These are phyloP conservation scores for Montipora foliosa DNA, from an alignment of 64 coral and sea anemone genomes.

Conservation along the genomic window DNA sequence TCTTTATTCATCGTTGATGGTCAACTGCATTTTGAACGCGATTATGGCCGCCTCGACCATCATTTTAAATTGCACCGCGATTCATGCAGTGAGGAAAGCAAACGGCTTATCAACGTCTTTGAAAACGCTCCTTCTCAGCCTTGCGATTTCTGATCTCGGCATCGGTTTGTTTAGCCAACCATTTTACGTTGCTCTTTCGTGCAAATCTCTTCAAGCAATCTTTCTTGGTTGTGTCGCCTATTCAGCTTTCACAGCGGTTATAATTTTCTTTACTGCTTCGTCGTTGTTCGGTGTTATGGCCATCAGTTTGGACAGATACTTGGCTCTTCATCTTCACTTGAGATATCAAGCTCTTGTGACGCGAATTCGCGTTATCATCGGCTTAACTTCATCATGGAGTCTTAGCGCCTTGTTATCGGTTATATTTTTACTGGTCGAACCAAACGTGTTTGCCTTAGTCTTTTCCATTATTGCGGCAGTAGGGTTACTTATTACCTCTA, in stretches of 20 bases:
- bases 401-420: background rate
- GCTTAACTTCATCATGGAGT: background rate
- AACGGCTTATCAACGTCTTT: background rate
- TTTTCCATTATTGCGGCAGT: background rate
- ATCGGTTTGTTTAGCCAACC: constrained; percentile 24
- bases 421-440: constrained; percentile 12
- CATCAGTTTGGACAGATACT: background rate
- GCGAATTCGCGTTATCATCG: background rate
- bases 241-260: background rate
- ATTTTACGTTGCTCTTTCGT: background rate
- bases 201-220: background rate
- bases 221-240: background rate
- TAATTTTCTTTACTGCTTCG: constrained; percentile 24
- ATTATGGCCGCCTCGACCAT: background rate
- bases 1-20: background rate
- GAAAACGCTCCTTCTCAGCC: background rate
- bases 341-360: constrained; percentile 26
- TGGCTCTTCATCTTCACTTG: constrained; percentile 22
- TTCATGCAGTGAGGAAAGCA: constrained; percentile 9
- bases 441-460: background rate
- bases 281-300: constrained; percentile 32
- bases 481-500: background rate
- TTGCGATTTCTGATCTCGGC: constrained; percentile 2
- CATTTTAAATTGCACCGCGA: constrained; percentile 9
- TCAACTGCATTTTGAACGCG: background rate